Evolutionary conservation across 1,140 invertebrate genomes (phyloP).

Genomic region (Drosophila biarmipes): DNA sequence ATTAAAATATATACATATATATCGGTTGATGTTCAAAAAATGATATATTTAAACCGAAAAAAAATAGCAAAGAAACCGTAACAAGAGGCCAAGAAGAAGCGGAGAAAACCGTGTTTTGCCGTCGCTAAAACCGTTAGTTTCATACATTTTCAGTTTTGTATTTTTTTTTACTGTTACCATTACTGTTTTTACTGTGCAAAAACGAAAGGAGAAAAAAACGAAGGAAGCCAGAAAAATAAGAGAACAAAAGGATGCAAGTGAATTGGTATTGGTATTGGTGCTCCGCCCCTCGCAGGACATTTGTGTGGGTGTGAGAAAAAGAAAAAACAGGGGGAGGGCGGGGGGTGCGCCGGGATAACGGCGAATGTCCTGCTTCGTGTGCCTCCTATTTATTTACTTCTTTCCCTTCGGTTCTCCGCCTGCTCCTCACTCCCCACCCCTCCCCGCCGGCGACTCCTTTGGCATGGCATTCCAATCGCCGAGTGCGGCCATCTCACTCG

Average conservation of each 20-base stretch:
- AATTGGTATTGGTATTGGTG: slow-evolving; percentile 11
- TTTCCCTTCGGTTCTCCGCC: slow-evolving; percentile 4
- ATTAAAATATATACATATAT: background rate
- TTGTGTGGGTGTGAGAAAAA: slow-evolving; percentile 15
- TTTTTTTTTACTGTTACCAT: slow-evolving; percentile 36
- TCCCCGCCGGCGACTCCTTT: background rate
- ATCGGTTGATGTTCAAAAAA: background rate
- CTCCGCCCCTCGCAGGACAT: slow-evolving; percentile 39
- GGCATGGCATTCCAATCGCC: slow-evolving; percentile 27
- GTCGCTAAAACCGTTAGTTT: slow-evolving; percentile 38
- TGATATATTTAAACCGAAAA: background rate
- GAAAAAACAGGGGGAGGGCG: slow-evolving; percentile 1
- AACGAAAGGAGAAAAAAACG: background rate
- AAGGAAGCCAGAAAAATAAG: background rate
- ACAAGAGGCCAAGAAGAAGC: background rate
- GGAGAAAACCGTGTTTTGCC: slow-evolving; percentile 26
- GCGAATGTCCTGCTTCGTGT: slow-evolving; percentile 30
- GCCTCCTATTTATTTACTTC: slow-evolving; percentile 8
- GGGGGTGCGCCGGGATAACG: background rate
- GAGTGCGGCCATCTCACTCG: slow-evolving; percentile 41
- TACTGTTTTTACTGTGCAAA: slow-evolving; percentile 46
- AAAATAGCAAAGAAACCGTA: background rate
- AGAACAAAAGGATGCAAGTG: slow-evolving; percentile 11
- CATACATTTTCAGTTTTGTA: slow-evolving; percentile 24
- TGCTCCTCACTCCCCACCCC: background rate